Percentiles rank a stretch among this genome's conserved stretches.
These are phyloP conservation scores for Bombylius discolor DNA, from an alignment of 2,888 invertebrate species.

Conservation along the genomic window DNA sequence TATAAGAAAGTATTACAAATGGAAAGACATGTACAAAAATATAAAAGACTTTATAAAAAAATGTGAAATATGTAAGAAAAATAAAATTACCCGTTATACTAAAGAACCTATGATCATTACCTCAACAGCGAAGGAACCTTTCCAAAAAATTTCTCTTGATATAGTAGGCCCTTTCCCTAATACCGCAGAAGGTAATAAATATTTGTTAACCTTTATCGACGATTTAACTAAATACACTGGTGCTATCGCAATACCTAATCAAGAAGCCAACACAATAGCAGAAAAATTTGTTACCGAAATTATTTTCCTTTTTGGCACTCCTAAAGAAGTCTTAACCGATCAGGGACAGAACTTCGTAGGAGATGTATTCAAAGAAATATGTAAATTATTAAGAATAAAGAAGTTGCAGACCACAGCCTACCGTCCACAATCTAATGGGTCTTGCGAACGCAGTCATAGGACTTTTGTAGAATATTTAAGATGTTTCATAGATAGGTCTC, in stretches of 20 bases:
- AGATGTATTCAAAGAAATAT: neutral
- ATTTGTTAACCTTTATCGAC: slow-evolving; percentile 19
- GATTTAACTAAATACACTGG: slow-evolving; percentile 20
- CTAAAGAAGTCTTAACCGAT: neutral
- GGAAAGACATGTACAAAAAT: slow-evolving; percentile 23
- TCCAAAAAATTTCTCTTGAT: slow-evolving; percentile 22
- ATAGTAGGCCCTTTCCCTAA: slow-evolving; percentile 21
- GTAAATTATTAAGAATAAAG: neutral
- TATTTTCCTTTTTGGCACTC: neutral
- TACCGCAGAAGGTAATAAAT: slow-evolving; percentile 17
- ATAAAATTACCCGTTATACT: slow-evolving; percentile 13
- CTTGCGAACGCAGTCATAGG: neutral
- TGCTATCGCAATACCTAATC: slow-evolving; percentile 19
- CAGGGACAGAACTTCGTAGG: neutral
- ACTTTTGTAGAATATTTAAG: neutral
- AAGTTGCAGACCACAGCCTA: neutral
- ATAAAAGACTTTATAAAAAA: slow-evolving; percentile 21
- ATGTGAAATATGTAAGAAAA: slow-evolving; percentile 17
- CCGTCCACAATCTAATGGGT: neutral
- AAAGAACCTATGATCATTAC: neutral
- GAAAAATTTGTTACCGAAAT: slow-evolving; percentile 6
- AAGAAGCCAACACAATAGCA: slow-evolving; percentile 24
- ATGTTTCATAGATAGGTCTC: no score
- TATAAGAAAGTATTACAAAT: slow-evolving; percentile 19
- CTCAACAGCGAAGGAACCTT: slow-evolving; percentile 5